Evolutionary conservation across 2,797 vertebrate species (phyloP), one percentile per base, ranked within the genome.

Genomic region (Lophius americanus): DNA sequence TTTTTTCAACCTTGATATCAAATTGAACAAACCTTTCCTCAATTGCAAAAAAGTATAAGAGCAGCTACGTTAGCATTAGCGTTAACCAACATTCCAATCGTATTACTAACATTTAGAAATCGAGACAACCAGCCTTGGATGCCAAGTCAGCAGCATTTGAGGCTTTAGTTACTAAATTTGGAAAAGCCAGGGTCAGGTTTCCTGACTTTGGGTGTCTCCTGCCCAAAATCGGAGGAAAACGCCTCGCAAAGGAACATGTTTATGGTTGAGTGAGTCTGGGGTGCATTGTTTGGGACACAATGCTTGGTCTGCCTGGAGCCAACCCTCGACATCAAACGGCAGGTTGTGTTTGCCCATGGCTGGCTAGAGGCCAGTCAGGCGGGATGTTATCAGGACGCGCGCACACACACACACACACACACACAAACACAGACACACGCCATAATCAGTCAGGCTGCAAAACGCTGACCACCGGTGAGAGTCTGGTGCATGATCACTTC

Each of bases 281-380:
- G 88, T 87, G 89, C 90, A 94, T 95, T 95, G 94, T 95, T 94
- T 93, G 76, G 86, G 90, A 94, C 87, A 95, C 94, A 95, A 95
- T 95, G 92, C 90, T 88, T 91, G 92, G 93, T 93, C 92, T 89
- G 92, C 70, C 90, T 94, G 93, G 94, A 95, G 93, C 94, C 94
- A 85, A 92, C 79, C 81, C 82, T 84, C 66, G n/a, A 91, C 92
- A 92, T 94, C 93, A 94, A 93, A 94, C 84, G 44, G 38, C 83
- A 81, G 87, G 84, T 82, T 86, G 82, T 89, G 75, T 89, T 88
- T 93, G 89, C 92, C 92, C 92, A 84, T 88, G 56, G 73, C 85
- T 93, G 93, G 93, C 79, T 44, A 51, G 53, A 62, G 76, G 86
- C 91, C 92, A 92, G 86, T 85, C 77, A 82, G 64, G 55, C 2